Evolutionary conservation across 2,888 invertebrate species (phyloP), one percentile per base, ranked within the genome.

Genomic region (Stenoptilia bipunctidactyla): DNA sequence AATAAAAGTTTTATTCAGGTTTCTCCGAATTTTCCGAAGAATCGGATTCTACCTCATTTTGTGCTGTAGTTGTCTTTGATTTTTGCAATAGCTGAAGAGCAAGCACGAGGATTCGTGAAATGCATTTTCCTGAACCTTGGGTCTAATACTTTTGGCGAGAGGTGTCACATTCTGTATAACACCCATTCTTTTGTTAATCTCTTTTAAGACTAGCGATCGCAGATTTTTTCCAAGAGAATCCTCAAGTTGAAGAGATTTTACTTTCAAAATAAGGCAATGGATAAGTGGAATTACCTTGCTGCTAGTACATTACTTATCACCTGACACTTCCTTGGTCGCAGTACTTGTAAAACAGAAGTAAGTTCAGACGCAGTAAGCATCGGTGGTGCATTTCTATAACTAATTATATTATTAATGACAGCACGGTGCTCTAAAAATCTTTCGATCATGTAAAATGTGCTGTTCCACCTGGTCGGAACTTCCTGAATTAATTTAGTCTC

Each of bases 181-280:
- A 27, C 43, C 45, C 41, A 51, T 47, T 52, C 47, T 52, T 40
- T 39, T 48, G 40, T n/a, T 39, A 49, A 47, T 51, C 43, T 52
- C 45, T 39, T 48, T 48, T n/a, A 49, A 40, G 15, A 41, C 20
- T n/a, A 43, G 13, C 27, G 27, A 36, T 27, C 47, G 36, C 43
- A 49, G 20, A 37, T 47, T 42, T 27, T 45, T 12, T 37, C 41
- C 45, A 36, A 45, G 35, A 25, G 46, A 43, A 5, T 47, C 42
- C 43, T 43, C 41, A 13, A 47, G 1, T 40, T 35, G 13, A 37
- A 44, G 41, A 37, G 44, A 33, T 44, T 44, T 15, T n/a, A 47
- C 13, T 45, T 46, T 44, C 25, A 39, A 44, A 42, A 43, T 20
- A n/a, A 39, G 15, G 15, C 39, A 44, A 40, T 38, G 42, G 27